phyloP scores from a whole-genome alignment of 2,888 invertebrate species.

The Cistogaster globosa region DNA sequence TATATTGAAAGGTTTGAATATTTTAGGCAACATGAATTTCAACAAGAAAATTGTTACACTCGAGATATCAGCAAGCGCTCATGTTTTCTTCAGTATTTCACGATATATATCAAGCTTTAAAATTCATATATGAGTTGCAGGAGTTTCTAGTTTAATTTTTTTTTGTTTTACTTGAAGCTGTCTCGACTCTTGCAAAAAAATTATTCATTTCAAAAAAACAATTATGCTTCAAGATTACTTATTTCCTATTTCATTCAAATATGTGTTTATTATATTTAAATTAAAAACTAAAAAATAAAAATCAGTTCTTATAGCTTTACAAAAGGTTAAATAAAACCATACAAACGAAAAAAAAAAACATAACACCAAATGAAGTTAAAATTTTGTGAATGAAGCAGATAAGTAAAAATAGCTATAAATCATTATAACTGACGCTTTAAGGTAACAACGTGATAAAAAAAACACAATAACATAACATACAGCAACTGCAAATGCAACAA shows the following conservation, averaged over 20 bases:
- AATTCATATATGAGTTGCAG: too few species aligned
- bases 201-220: too few species aligned
- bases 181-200: too few species aligned
- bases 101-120: too few species aligned
- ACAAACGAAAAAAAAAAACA: not conserved
- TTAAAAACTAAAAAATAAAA: slow-evolving; percentile 3
- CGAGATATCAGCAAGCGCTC: too few species aligned
- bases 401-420: slow-evolving; percentile 51
- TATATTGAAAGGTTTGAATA: too few species aligned
- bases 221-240: too few species aligned
- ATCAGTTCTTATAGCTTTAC: not conserved
- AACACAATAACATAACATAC: slow-evolving; percentile 47
- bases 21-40: too few species aligned
- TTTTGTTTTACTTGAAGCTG: too few species aligned
- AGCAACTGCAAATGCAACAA: not conserved
- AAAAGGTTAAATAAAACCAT: slow-evolving; percentile 48
- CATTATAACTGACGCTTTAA: slow-evolving; percentile 65
- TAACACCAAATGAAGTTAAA: not conserved
- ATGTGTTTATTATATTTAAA: slow-evolving; percentile 5
- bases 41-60: too few species aligned
- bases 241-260: not conserved
- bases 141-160: too few species aligned
- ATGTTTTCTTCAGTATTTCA: too few species aligned
- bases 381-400: slow-evolving; percentile 35
- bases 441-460: slow-evolving; percentile 64